phyloP scores from a whole-genome alignment of 2,113 vertebrate genomes.

The Phrynocephalus versicolor region DNA sequence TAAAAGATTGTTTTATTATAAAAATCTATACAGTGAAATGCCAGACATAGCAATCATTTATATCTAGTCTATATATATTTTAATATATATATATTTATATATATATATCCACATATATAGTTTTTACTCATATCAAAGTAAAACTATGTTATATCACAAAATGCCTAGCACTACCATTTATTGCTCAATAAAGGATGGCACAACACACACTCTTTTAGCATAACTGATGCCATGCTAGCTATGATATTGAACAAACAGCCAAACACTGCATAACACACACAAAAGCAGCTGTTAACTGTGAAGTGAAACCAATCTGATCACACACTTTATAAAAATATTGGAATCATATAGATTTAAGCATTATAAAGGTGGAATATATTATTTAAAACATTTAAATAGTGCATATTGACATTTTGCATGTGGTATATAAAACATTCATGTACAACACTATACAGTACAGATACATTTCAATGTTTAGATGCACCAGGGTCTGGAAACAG shows the following conservation, averaged over 20 bases:
- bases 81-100: constrained; percentile 78
- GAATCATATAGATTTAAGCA: constrained; percentile 85
- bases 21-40: constrained; percentile 82
- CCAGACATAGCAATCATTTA: constrained; percentile 78
- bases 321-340: constrained; percentile 86
- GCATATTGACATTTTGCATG: constrained; percentile 84
- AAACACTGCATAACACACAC: constrained; percentile 80
- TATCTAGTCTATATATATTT: constrained; percentile 74
- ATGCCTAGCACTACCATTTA: constrained; percentile 82
- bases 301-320: constrained; percentile 78
- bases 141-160: constrained; percentile 76
- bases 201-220: constrained; percentile 78
- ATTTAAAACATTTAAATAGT: constrained; percentile 83
- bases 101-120: constrained; percentile 71
- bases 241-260: constrained; percentile 80
- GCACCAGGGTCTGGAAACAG: constrained; percentile 73
- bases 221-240: constrained; percentile 83
- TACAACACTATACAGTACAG: constrained; percentile 84
- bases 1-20: constrained; percentile 83
- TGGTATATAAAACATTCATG: constrained; percentile 85
- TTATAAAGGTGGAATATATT: constrained; percentile 90
- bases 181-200: constrained; percentile 88
- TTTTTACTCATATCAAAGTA: constrained; percentile 78
- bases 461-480: constrained; percentile 77
- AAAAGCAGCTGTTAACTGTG: constrained; percentile 79